A percentile compares a stretch with the other conserved stretches of the same genome.
Conservation (phyloP, 2,797 vertebrate species). For the Orestias chungarensis region DNA sequence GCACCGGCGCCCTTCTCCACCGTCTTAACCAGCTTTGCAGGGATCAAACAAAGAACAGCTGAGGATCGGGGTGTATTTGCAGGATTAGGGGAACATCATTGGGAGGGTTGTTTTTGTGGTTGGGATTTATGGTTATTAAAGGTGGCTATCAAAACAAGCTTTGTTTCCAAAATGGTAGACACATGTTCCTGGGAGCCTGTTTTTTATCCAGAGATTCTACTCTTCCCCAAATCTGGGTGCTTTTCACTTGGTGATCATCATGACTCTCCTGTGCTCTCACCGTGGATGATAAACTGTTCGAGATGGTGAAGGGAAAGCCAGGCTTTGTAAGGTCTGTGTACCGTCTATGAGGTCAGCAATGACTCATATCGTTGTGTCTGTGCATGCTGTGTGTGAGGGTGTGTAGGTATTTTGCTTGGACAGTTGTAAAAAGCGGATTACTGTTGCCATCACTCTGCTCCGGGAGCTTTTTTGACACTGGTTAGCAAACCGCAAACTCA, state of each 20-base stretch:
- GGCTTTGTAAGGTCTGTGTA: constrained; percentile 24
- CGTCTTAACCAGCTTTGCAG: constrained; percentile 52
- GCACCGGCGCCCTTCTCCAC: constrained; percentile 26
- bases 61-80: constrained; percentile 23
- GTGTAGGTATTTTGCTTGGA: constrained; percentile 35
- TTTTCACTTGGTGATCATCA: not conserved
- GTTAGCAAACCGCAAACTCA: constrained; percentile 25
- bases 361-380: constrained; percentile 41
- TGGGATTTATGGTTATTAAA: constrained; percentile 40
- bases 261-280: constrained; percentile 13
- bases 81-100: constrained; percentile 8
- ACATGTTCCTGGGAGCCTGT: constrained; percentile 31
- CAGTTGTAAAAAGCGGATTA: constrained; percentile 41
- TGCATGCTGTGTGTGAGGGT: constrained; percentile 45
- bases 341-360: constrained; percentile 52
- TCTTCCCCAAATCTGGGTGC: constrained; percentile 22
- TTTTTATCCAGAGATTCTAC: constrained; percentile 18
- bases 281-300: constrained; percentile 28
- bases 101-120: constrained; percentile 30
- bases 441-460: constrained; percentile 25
- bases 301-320: constrained; percentile 34
- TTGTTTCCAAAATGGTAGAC: constrained; percentile 29
- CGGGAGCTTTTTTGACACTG: constrained; percentile 6
- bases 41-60: constrained; percentile 43
- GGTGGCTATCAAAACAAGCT: constrained; percentile 37